Conservation (phyloP, 30 jellyfish, hydroid and myxozoan genomes). For the Turritopsis rubra region DNA sequence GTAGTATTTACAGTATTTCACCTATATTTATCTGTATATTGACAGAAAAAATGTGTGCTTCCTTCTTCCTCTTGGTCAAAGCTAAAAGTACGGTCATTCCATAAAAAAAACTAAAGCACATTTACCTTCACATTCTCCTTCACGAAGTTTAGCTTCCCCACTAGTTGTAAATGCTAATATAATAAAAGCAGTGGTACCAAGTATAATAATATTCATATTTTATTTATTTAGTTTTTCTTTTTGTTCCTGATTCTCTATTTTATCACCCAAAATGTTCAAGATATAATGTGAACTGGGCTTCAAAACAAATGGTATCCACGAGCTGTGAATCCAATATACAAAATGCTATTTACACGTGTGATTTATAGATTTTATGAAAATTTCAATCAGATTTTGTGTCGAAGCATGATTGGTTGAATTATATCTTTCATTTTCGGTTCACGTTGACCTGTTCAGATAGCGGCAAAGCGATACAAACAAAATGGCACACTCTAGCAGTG, state of each 20-base stretch:
- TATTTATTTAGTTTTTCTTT: not conserved
- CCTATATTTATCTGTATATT: no score
- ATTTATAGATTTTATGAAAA: not conserved
- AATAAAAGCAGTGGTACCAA: not conserved
- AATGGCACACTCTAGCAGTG: not conserved
- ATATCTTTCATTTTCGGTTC: not conserved
- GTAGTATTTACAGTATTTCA: no score
- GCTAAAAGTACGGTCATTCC: no score
- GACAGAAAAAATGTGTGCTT: no score
- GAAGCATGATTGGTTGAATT: not conserved
- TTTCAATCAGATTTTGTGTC: not conserved
- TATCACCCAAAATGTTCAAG: no score
- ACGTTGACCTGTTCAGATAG: not conserved
- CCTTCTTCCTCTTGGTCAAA: no score
- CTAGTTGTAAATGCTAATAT: not conserved
- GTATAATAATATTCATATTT: not conserved
- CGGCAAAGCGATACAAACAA: not conserved
- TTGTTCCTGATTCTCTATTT: not conserved
- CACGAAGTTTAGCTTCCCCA: conserved; percentile 15
- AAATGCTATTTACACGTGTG: not conserved
- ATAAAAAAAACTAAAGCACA: not conserved
- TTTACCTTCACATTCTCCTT: conserved; percentile 91
- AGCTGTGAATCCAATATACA: not conserved
- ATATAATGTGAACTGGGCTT: not conserved
- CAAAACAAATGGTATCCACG: not conserved